A percentile compares a stretch with the other conserved stretches of the same genome.
Evolutionary conservation across 2,888 invertebrate species (phyloP).

Genomic region (Augochlorella aurata): DNA sequence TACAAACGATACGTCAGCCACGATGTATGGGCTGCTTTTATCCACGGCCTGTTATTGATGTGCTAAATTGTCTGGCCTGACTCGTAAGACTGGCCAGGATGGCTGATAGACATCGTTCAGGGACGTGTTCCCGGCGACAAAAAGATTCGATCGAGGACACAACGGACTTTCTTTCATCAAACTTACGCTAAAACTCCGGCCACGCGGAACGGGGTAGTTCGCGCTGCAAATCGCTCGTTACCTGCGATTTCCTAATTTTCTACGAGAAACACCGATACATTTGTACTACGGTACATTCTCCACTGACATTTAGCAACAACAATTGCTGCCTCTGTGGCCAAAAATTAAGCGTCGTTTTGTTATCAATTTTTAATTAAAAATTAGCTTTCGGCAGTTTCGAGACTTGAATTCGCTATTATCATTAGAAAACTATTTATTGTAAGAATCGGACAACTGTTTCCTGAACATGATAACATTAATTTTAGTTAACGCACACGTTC

Average conservation of each 20-base stretch:
- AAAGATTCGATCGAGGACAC: slow-evolving; percentile 49
- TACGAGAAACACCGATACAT: neutral
- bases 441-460: too few species aligned
- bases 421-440: too few species aligned
- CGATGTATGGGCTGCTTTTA: slow-evolving; percentile 80
- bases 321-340: too few species aligned
- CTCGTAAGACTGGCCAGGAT: slow-evolving; percentile 76
- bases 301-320: too few species aligned
- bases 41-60: slow-evolving; percentile 81
- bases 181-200: slow-evolving; percentile 14
- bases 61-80: slow-evolving; percentile 80
- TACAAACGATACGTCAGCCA: slow-evolving; percentile 81
- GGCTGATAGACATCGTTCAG: slow-evolving; percentile 75
- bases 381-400: too few species aligned
- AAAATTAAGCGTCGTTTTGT: too few species aligned
- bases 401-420: too few species aligned
- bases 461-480: too few species aligned
- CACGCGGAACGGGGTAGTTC: neutral
- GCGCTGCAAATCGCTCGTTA: neutral
- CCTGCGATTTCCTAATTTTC: neutral
- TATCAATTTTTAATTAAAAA: too few species aligned
- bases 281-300: too few species aligned
- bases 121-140: slow-evolving; percentile 61
- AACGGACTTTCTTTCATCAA: slow-evolving; percentile 11
- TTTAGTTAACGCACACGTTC: too few species aligned